Percentiles rank a stretch among this genome's conserved stretches.
These are phyloP conservation scores for Rhinogobius similis DNA, from an alignment of 2,113 vertebrate genomes.

Conservation along the genomic window DNA sequence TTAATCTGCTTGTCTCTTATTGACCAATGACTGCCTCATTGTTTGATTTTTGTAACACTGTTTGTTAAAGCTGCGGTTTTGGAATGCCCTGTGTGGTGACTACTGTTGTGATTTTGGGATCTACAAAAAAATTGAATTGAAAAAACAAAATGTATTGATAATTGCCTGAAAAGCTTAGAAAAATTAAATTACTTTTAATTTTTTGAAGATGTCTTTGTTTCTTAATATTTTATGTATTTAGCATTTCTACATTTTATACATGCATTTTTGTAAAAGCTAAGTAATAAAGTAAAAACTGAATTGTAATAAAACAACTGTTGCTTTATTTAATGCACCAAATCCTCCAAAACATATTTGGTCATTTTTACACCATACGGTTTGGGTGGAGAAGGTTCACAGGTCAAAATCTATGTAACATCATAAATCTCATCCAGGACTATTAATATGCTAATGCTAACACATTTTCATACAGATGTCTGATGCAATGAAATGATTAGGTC, in stretches of 20 bases:
- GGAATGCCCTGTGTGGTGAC: too few species aligned
- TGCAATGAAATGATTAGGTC: background rate
- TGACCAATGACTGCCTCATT: too few species aligned
- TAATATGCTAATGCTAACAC: background rate
- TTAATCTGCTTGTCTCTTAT: too few species aligned
- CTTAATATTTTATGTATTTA: background rate
- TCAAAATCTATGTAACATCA: conserved; percentile 1
- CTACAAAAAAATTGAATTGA: too few species aligned
- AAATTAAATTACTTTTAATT: too few species aligned
- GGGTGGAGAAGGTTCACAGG: background rate
- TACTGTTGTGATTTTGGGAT: too few species aligned
- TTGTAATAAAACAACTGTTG: background rate
- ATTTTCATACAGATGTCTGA: conserved; percentile 8
- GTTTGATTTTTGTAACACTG: too few species aligned
- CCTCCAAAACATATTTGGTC: background rate
- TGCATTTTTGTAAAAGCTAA: too few species aligned
- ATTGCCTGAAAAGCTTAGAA: too few species aligned
- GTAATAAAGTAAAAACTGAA: background rate
- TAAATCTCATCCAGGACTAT: background rate
- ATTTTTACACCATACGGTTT: background rate
- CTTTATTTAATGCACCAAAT: background rate
- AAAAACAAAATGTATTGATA: too few species aligned
- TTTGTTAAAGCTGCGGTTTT: too few species aligned
- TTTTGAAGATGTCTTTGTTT: too few species aligned
- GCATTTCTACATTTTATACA: background rate